A percentile compares a stretch with the other conserved stretches of the same genome.
Conservation (phyloP, 2,113 vertebrate species). For the Amia ocellicauda region DNA sequence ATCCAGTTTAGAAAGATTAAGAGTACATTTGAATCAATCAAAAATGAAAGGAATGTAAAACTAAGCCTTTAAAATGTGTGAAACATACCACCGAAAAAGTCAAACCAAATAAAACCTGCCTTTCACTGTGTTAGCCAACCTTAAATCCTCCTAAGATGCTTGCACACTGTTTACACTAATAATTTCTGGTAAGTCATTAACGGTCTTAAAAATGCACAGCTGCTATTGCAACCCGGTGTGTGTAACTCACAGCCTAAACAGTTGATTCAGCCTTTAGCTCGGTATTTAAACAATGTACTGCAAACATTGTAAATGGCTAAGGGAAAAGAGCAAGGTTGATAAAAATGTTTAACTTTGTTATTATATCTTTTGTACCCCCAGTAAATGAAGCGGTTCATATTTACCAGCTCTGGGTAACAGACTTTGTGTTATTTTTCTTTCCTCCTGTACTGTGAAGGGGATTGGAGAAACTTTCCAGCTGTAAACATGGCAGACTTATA, state of each 20-base stretch:
- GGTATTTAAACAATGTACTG: conserved; percentile 46
- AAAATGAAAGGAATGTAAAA: too few relatives aligned
- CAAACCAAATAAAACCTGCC: conserved; percentile 1
- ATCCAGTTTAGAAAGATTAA: too few relatives aligned
- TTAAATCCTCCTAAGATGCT: conserved; percentile 53
- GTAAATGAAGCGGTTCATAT: conserved; percentile 35
- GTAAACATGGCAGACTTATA: too few relatives aligned
- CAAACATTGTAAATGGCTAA: conserved; percentile 34
- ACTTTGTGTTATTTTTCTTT: background rate
- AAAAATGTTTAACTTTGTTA: conserved; percentile 18
- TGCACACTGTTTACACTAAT: conserved; percentile 57
- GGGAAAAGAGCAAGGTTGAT: conserved; percentile 30
- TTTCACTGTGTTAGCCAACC: conserved; percentile 39
- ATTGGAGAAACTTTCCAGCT: too few relatives aligned
- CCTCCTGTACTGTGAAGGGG: background rate
- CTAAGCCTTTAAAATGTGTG: too few relatives aligned
- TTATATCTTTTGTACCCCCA: conserved; percentile 15
- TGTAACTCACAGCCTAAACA: conserved; percentile 43
- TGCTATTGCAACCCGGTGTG: conserved; percentile 59
- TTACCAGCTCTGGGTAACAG: background rate
- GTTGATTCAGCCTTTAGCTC: conserved; percentile 53
- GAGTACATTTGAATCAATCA: too few relatives aligned
- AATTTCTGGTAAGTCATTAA: conserved; percentile 62
- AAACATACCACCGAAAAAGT: too few relatives aligned
- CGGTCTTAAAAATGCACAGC: conserved; percentile 56